phyloP scores from a whole-genome alignment of 2,888 invertebrate genomes.

The Phrixothrix hirtus region DNA sequence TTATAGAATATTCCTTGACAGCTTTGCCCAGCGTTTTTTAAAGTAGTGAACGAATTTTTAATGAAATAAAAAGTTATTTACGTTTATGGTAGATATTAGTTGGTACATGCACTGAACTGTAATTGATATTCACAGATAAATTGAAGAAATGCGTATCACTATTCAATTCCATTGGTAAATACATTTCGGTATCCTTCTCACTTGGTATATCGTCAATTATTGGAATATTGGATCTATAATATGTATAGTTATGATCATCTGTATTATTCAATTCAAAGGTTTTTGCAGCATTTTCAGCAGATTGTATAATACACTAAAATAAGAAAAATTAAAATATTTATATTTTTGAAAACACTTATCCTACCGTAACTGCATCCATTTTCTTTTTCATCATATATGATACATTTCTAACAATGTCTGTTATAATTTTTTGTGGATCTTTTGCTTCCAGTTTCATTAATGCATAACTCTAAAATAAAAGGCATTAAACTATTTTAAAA shows the following conservation, averaged over 20 bases:
- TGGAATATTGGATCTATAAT: conserved; percentile 74
- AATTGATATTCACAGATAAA: conserved; percentile 75
- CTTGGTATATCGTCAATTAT: neutral
- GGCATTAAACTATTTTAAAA: neutral
- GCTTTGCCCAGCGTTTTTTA: too few species aligned
- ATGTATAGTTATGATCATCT: conserved; percentile 59
- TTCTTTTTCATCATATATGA: conserved; percentile 84
- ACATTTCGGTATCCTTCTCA: conserved; percentile 52
- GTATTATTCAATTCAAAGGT: conserved; percentile 61
- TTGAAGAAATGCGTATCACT: conserved; percentile 84
- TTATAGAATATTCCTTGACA: too few species aligned
- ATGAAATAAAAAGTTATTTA: conserved; percentile 48
- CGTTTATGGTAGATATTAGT: conserved; percentile 89
- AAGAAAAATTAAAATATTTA: conserved; percentile 1
- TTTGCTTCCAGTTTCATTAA: conserved; percentile 64
- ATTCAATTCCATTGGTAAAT: conserved; percentile 64
- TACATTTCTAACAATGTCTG: conserved; percentile 79
- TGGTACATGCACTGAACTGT: conserved; percentile 90
- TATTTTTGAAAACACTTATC: conserved; percentile 19
- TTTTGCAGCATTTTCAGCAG: conserved; percentile 72
- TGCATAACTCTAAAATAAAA: conserved; percentile 17
- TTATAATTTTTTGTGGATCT: conserved; percentile 77
- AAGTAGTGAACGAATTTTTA: neutral
- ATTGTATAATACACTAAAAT: conserved; percentile 73
- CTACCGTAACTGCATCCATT: conserved; percentile 85